These are phyloP conservation scores for Petrocephalus schoutedeni DNA, from an alignment of 2,797 vertebrate species.

Conservation along the genomic window DNA sequence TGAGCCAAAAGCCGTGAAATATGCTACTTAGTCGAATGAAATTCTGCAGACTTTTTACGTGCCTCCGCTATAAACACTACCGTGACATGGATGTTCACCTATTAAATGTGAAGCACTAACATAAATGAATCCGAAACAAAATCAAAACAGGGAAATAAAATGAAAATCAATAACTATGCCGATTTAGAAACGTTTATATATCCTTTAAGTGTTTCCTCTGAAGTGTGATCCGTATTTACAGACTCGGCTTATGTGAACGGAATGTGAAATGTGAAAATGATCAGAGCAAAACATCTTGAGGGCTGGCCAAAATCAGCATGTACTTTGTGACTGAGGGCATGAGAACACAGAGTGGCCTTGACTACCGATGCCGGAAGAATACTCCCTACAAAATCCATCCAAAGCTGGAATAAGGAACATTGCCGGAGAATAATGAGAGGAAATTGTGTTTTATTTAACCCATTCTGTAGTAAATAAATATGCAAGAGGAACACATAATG, in stretches of 20 bases:
- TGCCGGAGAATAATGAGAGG: background rate
- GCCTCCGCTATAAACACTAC: background rate
- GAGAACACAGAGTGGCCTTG: slow-evolving; percentile 68
- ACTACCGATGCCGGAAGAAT: slow-evolving; percentile 49
- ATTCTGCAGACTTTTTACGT: background rate
- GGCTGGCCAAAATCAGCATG: slow-evolving; percentile 67
- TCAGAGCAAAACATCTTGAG: background rate
- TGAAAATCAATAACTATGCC: background rate
- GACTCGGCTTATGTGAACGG: background rate
- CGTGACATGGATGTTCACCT: background rate
- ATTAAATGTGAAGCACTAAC: background rate
- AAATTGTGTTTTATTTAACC: slow-evolving; percentile 24
- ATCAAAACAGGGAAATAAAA: background rate
- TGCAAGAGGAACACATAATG: background rate
- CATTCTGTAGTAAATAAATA: slow-evolving; percentile 18
- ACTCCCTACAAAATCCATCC: slow-evolving; percentile 53
- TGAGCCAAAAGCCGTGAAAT: background rate
- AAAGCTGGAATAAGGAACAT: slow-evolving; percentile 19
- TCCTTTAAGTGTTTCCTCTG: background rate
- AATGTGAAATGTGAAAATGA: background rate
- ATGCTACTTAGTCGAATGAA: background rate
- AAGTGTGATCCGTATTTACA: background rate
- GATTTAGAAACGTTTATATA: background rate
- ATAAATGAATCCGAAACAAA: background rate
- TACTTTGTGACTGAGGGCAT: slow-evolving; percentile 71